Conservation (phyloP, 2,797 vertebrate species). For the Zenarchopterus dispar region DNA sequence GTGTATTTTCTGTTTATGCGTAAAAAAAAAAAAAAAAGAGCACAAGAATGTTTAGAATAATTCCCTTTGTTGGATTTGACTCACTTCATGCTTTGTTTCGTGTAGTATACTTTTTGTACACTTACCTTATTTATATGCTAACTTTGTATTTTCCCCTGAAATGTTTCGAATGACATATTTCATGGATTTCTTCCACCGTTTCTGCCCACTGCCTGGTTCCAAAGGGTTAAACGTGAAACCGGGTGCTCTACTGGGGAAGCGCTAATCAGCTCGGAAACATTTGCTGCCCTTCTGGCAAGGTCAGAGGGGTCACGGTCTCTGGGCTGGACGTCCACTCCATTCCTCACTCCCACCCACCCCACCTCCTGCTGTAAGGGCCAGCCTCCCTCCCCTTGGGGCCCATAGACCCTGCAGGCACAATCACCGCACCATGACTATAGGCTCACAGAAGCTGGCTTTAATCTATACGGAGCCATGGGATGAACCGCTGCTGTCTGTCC, state of each 20-base stretch:
- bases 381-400: constrained; percentile 68
- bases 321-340: constrained; percentile 81
- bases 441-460: constrained; percentile 76
- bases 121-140: background rate
- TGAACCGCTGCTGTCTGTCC: constrained; percentile 72
- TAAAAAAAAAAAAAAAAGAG: too few relatives aligned
- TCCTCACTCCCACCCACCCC: constrained; percentile 60
- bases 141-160: background rate
- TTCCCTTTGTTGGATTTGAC: too few relatives aligned
- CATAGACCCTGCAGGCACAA: constrained; percentile 81
- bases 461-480: constrained; percentile 74
- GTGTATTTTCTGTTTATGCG: too few relatives aligned
- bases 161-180: constrained; percentile 45
- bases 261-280: constrained; percentile 86
- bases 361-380: constrained; percentile 58
- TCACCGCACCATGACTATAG: constrained; percentile 70
- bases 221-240: constrained; percentile 65
- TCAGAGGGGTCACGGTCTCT: constrained; percentile 82
- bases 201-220: constrained; percentile 40
- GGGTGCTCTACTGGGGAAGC: constrained; percentile 68
- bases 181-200: constrained; percentile 29
- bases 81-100: too few relatives aligned
- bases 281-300: constrained; percentile 88
- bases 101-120: background rate
- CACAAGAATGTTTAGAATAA: too few relatives aligned